Conservation (phyloP, 2,888 invertebrate genomes). For the Mylabris sibirica region DNA sequence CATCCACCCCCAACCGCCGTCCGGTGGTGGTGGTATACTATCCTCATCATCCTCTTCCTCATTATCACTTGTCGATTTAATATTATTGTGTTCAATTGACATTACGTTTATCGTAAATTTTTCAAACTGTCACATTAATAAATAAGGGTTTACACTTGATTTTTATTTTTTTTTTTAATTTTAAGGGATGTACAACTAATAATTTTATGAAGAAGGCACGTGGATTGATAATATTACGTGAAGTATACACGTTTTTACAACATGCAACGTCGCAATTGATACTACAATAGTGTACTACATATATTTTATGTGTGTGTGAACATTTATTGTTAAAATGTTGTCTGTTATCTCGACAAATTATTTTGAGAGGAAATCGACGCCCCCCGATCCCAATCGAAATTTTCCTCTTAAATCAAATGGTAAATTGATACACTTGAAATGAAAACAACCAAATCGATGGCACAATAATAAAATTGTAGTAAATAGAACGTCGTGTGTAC, state of each 20-base stretch:
- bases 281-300: background rate
- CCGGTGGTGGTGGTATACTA: slow-evolving; percentile 72
- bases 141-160: background rate
- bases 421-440: background rate
- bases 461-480: background rate
- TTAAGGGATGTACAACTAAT: background rate
- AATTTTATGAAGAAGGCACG: background rate
- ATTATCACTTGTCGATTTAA: background rate
- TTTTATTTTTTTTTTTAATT: background rate
- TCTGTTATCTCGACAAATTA: slow-evolving; percentile 1
- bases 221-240: background rate
- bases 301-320: no score
- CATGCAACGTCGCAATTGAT: slow-evolving; percentile 6
- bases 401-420: background rate
- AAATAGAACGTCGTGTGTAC: background rate
- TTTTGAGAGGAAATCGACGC: slow-evolving; percentile 5
- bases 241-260: background rate
- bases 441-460: background rate
- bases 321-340: no score
- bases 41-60: slow-evolving; percentile 54
- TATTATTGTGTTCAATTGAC: slow-evolving; percentile 11
- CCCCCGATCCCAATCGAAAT: background rate
- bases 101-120: background rate
- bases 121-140: slow-evolving; percentile 1
- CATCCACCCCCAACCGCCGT: slow-evolving; percentile 96